phyloP scores from a whole-genome alignment of 1,140 invertebrate genomes.

The Panagrolaimus sp. region DNA sequence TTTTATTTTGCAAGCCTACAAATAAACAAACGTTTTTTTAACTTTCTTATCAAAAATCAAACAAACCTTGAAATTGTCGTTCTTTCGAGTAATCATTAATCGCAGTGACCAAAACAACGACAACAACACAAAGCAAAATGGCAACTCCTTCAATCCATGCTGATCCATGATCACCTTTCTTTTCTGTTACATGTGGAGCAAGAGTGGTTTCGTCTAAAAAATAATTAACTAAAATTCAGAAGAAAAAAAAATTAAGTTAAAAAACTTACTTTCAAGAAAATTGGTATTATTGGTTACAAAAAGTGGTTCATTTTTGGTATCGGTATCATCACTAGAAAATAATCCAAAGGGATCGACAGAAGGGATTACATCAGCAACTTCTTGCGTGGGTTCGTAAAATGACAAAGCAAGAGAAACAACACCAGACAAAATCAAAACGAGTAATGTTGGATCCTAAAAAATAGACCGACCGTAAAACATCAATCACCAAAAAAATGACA shows the following conservation, averaged over 20 bases:
- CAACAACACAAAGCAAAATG: slow-evolving; percentile 57
- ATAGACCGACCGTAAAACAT: slow-evolving; percentile 6
- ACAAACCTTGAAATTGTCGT: slow-evolving; percentile 67
- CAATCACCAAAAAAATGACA: slow-evolving; percentile 16
- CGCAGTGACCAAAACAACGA: slow-evolving; percentile 59
- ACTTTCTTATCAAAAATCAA: slow-evolving; percentile 59
- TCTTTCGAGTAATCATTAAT: slow-evolving; percentile 58
- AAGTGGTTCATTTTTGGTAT: too few species aligned
- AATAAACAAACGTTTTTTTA: slow-evolving; percentile 18
- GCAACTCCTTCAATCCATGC: slow-evolving; percentile 64
- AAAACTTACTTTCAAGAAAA: too few species aligned
- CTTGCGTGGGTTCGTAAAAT: slow-evolving; percentile 54
- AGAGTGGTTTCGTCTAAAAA: too few species aligned
- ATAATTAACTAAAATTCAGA: too few species aligned
- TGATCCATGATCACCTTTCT: slow-evolving; percentile 60
- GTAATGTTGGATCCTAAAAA: slow-evolving; percentile 56
- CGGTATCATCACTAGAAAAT: too few species aligned
- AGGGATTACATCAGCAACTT: slow-evolving; percentile 16
- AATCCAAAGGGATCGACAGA: not conserved
- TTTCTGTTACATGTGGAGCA: too few species aligned
- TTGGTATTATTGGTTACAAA: too few species aligned
- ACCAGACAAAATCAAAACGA: slow-evolving; percentile 56
- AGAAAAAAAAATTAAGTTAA: too few species aligned
- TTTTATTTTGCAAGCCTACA: slow-evolving; percentile 77
- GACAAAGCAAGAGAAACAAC: slow-evolving; percentile 57